Percentiles rank a stretch among this genome's conserved stretches.
These are phyloP conservation scores for Drosophila obscura DNA, from an alignment of 1,140 invertebrate species.

Conservation along the genomic window DNA sequence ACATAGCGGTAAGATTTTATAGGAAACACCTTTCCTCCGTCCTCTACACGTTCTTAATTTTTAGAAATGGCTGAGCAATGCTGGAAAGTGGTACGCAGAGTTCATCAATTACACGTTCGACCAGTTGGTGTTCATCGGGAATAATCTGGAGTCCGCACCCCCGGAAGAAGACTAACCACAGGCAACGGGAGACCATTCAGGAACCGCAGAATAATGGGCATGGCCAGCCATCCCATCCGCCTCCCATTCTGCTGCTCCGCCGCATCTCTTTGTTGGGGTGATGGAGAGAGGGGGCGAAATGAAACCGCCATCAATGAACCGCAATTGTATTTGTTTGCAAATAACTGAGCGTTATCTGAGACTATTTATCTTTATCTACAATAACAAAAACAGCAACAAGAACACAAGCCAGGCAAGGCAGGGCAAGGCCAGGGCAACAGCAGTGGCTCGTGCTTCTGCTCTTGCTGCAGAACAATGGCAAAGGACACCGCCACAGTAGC, in stretches of 20 bases:
- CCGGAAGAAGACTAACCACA: constrained; percentile 1
- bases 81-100: constrained; percentile 47
- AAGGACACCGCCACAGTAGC: constrained; percentile 51
- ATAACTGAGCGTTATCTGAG: constrained; percentile 80
- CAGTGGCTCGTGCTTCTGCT: no score
- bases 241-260: background rate
- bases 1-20: constrained; percentile 22
- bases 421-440: constrained; percentile 1
- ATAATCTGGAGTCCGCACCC: constrained; percentile 12
- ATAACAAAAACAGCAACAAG: constrained; percentile 43
- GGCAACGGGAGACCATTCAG: background rate
- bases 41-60: background rate
- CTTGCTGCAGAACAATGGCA: constrained; percentile 51
- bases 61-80: constrained; percentile 43
- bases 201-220: constrained; percentile 60
- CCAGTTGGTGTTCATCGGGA: constrained; percentile 27
- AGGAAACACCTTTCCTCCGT: background rate
- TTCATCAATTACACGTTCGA: constrained; percentile 51
- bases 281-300: constrained; percentile 39
- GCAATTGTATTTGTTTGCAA: constrained; percentile 83
- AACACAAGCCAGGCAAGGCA: background rate
- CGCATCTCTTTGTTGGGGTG: background rate
- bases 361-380: constrained; percentile 83
- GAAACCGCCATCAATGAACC: constrained; percentile 81
- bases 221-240: constrained; percentile 1